phyloP scores from a whole-genome alignment of 2,113 vertebrate species.

The Pithys albifrons region DNA sequence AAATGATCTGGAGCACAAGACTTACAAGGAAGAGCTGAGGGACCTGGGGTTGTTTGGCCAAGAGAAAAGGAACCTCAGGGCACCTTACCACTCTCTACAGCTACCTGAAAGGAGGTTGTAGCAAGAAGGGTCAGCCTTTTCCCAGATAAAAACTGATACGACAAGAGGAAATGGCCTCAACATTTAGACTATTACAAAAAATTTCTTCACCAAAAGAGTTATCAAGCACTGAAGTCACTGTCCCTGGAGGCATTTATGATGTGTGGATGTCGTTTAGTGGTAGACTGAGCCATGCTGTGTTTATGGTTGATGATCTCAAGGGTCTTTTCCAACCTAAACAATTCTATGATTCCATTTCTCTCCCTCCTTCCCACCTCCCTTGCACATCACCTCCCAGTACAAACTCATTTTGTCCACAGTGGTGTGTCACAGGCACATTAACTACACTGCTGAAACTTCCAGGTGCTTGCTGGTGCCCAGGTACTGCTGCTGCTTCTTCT shows the following conservation, averaged over 20 bases:
- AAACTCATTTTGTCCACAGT: fast-evolving
- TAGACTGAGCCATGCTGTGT: not conserved
- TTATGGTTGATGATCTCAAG: not conserved
- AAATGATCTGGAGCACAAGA: not conserved
- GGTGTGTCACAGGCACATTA: not conserved
- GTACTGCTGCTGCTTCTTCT: not conserved
- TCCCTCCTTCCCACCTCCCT: not conserved
- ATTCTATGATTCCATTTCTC: not conserved
- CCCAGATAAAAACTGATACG: not conserved
- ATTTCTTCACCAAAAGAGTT: not conserved
- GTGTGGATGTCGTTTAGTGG: not conserved
- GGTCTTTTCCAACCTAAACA: not conserved
- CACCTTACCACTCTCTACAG: not conserved
- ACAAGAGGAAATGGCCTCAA: not conserved
- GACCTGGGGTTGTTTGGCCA: not conserved
- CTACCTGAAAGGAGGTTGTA: not conserved
- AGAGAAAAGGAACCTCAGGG: not conserved
- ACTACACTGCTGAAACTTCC: not conserved
- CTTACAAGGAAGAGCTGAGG: not conserved
- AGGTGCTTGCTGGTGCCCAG: not conserved
- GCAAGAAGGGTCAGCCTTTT: not conserved
- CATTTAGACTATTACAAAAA: not conserved
- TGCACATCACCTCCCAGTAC: not conserved
- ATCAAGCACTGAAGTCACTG: not conserved
- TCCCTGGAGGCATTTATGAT: not conserved